phyloP scores from a whole-genome alignment of 2,888 invertebrate species.

The Cyclophora albipunctata region DNA sequence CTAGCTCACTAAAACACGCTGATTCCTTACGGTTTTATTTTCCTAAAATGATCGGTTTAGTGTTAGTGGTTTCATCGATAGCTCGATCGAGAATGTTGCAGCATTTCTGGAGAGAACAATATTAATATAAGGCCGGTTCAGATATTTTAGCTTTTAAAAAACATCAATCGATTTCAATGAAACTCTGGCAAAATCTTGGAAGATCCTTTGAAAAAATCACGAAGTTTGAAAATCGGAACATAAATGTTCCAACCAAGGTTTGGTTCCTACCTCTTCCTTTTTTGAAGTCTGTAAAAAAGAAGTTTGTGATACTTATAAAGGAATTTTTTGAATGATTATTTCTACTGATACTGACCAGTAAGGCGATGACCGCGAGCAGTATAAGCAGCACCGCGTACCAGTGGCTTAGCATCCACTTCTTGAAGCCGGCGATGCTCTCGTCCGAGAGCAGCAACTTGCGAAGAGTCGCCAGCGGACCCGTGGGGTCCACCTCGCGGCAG shows the following conservation, averaged over 20 bases:
- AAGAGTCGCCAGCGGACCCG: conserved; percentile 92
- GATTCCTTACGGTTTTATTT: too few relatives aligned
- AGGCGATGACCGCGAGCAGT: conserved; percentile 81
- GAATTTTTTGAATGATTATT: background rate
- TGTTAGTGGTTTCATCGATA: conserved; percentile 32
- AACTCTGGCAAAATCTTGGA: too few relatives aligned
- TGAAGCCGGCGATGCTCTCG: conserved; percentile 91
- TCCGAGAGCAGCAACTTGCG: conserved; percentile 90
- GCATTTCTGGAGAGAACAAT: conserved; percentile 45
- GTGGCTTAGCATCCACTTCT: conserved; percentile 89
- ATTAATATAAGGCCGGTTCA: too few relatives aligned
- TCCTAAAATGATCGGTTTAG: conserved; percentile 1
- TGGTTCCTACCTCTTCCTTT: background rate
- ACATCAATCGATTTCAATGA: too few relatives aligned
- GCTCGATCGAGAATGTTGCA: conserved; percentile 40
- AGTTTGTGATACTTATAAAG: background rate
- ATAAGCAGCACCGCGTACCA: conserved; percentile 93
- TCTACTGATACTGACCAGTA: conserved; percentile 81
- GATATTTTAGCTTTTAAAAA: too few relatives aligned
- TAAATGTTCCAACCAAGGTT: background rate
- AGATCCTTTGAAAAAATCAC: too few relatives aligned
- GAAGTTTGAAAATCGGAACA: too few relatives aligned
- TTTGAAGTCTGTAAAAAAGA: background rate
- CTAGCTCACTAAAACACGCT: too few relatives aligned
- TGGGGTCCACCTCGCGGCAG: conserved; percentile 95